phyloP scores from a whole-genome alignment of 2,113 vertebrate genomes.

The Tetraodon nigroviridis region DNA sequence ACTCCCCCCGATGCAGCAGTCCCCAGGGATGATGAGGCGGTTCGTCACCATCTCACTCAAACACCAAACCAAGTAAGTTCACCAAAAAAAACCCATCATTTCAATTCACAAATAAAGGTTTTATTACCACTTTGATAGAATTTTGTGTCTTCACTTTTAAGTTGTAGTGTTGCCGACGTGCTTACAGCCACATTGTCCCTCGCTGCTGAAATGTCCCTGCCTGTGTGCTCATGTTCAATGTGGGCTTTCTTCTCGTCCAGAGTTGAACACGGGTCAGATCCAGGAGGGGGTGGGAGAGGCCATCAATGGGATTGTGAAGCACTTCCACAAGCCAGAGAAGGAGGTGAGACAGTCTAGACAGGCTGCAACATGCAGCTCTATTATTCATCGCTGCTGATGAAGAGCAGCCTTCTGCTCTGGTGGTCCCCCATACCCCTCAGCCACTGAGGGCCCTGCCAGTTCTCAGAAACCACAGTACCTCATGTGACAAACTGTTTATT shows the following conservation, averaged over 20 bases:
- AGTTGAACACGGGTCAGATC: constrained; percentile 97
- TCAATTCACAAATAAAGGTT: no score
- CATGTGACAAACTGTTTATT: no score
- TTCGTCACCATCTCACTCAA: constrained; percentile 96
- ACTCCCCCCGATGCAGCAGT: constrained; percentile 95
- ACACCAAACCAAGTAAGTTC: constrained; percentile 92
- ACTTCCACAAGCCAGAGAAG: constrained; percentile 99
- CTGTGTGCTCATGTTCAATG: constrained; percentile 14
- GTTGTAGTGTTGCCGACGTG: not conserved
- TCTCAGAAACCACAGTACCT: no score
- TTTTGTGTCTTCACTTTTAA: not conserved
- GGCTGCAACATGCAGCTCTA: constrained; percentile 47
- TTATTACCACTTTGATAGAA: not conserved
- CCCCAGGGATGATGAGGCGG: constrained; percentile 95
- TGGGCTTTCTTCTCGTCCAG: constrained; percentile 65
- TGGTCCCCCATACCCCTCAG: constrained; percentile 17
- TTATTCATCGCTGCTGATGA: constrained; percentile 59
- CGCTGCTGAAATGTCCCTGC: not conserved
- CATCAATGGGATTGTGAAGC: constrained; percentile 98
- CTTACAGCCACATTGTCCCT: not conserved
- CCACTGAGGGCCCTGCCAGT: not conserved
- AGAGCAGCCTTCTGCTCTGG: constrained; percentile 25
- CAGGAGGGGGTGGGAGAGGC: constrained; percentile 98
- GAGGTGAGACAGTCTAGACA: constrained; percentile 81
- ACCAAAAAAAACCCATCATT: not conserved